Evolutionary conservation across 2,888 invertebrate species (phyloP).

Genomic region (Criorhina ranunculi): DNA sequence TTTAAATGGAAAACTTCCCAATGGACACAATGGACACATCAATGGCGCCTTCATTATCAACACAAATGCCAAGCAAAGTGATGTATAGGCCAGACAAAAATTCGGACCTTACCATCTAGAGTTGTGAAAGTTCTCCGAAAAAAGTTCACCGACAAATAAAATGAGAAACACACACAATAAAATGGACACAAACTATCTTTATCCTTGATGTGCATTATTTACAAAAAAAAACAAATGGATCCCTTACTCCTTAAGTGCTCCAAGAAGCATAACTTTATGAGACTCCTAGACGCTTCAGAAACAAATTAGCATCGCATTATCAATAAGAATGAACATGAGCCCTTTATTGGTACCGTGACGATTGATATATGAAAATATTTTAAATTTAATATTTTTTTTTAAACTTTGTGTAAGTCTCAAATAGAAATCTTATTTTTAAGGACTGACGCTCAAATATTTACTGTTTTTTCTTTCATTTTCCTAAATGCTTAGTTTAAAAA

Average conservation of each 20-base stretch:
- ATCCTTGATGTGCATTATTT: constrained; percentile 76
- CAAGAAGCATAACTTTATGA: constrained; percentile 30
- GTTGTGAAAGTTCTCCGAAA: constrained; percentile 47
- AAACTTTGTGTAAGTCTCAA: constrained; percentile 39
- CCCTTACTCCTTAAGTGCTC: constrained; percentile 5
- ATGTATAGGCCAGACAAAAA: constrained; percentile 84
- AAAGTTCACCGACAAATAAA: constrained; percentile 5
- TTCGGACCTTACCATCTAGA: constrained; percentile 68
- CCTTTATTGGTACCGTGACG: constrained; percentile 7
- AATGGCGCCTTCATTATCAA: constrained; percentile 85
- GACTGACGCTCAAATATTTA: constrained; percentile 63
- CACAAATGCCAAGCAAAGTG: constrained; percentile 84
- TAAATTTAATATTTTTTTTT: constrained; percentile 4
- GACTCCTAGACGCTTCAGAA: constrained; percentile 44
- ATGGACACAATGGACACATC: constrained; percentile 83
- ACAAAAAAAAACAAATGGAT: constrained; percentile 36
- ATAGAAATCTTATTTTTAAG: constrained; percentile 44
- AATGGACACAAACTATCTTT: constrained; percentile 68
- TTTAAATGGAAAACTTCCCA: constrained; percentile 77
- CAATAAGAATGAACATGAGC: background rate
- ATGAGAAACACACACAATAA: constrained; percentile 40
- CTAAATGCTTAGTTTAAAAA: no score
- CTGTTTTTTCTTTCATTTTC: constrained; percentile 34
- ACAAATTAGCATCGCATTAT: constrained; percentile 12
- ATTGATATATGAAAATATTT: constrained; percentile 19